Evolutionary conservation across 2,888 invertebrate species (phyloP), one percentile per base, ranked within the genome.

Genomic region (Volucella inanis): DNA sequence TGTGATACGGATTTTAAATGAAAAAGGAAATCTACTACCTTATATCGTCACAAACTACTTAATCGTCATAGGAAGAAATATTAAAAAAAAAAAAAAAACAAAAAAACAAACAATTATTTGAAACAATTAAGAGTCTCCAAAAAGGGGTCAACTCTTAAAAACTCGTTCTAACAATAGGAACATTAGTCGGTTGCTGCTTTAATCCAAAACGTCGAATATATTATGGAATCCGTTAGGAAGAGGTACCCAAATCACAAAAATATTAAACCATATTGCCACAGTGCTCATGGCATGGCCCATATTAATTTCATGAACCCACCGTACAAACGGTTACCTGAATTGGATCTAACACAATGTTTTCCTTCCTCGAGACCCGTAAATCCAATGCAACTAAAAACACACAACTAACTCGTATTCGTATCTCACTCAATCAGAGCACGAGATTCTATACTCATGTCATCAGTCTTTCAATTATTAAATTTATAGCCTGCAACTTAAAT

Each of bases 91-190:
- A 11, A 55, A 38, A 70, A 72, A 79, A 45, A 18, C 11, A 45
- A 14, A 52, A 61, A 41, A 71, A 47, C 52, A 47, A 70, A 82
- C 65, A 41, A 47, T 52, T 68, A 52, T 54, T 22, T 74, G 52
- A 49, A 64, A 54, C 15, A 64, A 47, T 39, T 70, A 45, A 11
- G 45, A 41, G 41, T 47, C 71, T 31, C 47, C 77, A 80, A 71
- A 65, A 67, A 71, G 65, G 61, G 75, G 75, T 84, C 84, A 70
- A 68, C 79, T 54, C 47, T 45, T 3, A 31, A 43, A 68, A 84
- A 80, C 75, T 67, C 41, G 75, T 71, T 84, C 49, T 1, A 12
- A 45, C 61, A 75, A 76, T 67, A 50, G 10, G 65, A 65, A 62
- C 79, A 59, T 50, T 31, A 54, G 41, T 15, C 49, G 54, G 72